phyloP scores from a whole-genome alignment of 2,888 invertebrate genomes.

The Nephrocerus scutellatus region DNA sequence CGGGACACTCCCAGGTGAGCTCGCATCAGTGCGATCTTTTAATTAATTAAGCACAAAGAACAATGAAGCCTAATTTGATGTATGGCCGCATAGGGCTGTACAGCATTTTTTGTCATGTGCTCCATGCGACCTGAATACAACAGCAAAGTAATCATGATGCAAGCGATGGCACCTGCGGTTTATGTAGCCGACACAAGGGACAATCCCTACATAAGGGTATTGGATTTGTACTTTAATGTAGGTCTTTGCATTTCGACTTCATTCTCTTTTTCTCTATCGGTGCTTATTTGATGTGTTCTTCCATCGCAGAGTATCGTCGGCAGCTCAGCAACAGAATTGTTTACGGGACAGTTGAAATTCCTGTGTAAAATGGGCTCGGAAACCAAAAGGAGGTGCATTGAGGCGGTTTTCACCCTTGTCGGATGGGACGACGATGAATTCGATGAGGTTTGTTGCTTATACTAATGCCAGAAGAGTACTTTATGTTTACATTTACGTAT shows the following conservation, averaged over 20 bases:
- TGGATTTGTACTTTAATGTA: constrained; percentile 42
- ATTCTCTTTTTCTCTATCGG: neutral
- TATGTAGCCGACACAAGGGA: constrained; percentile 48
- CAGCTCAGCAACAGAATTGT: constrained; percentile 41
- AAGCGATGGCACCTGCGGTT: constrained; percentile 65
- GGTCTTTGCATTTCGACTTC: constrained; percentile 15
- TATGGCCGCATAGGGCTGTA: constrained; percentile 55
- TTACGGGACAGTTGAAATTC: constrained; percentile 40
- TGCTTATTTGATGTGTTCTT: neutral
- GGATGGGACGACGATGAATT: constrained; percentile 43
- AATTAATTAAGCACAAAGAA: neutral
- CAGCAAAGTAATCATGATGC: constrained; percentile 58
- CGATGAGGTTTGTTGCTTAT: constrained; percentile 32
- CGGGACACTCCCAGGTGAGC: constrained; percentile 59
- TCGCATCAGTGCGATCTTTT: constrained; percentile 26
- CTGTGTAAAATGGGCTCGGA: constrained; percentile 43
- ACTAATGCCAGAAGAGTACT: no score
- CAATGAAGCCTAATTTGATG: neutral
- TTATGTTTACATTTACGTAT: neutral
- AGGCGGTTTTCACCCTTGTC: constrained; percentile 42
- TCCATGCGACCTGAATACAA: constrained; percentile 60
- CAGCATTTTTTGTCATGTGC: constrained; percentile 61
- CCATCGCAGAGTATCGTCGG: constrained; percentile 40
- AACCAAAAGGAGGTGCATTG: constrained; percentile 41
- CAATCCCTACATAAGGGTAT: constrained; percentile 42